phyloP scores from a whole-genome alignment of 92 coral and sea anemone species.

The Siderastrea radians region DNA sequence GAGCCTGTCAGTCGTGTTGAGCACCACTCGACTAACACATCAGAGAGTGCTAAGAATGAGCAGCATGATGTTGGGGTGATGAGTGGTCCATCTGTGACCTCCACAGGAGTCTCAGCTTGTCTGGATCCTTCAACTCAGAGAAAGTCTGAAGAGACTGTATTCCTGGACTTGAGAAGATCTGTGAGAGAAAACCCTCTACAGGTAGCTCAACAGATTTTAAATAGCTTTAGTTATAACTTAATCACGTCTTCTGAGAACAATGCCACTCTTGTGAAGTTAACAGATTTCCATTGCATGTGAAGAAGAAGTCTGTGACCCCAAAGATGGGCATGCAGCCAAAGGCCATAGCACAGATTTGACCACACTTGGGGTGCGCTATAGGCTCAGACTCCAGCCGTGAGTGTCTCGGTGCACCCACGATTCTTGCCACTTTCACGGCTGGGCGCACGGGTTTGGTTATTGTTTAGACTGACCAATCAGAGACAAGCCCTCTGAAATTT shows the following conservation, averaged over 20 bases:
- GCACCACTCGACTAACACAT: background rate
- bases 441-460: too few species aligned
- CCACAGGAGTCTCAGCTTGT: slow-evolving; percentile 32
- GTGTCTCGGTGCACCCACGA: too few species aligned
- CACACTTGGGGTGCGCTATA: too few species aligned
- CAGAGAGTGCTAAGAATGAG: background rate
- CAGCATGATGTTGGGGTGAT: slow-evolving; percentile 35
- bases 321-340: too few species aligned
- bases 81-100: slow-evolving; percentile 30
- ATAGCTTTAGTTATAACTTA: background rate
- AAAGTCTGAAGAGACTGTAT: slow-evolving; percentile 39
- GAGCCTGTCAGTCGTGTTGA: background rate
- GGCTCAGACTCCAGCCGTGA: too few species aligned
- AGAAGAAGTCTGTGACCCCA: too few species aligned
- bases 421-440: too few species aligned
- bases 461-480: too few species aligned
- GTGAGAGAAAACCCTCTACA: background rate
- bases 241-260: background rate
- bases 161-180: slow-evolving; percentile 42
- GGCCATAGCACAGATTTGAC: too few species aligned
- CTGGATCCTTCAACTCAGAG: slow-evolving; percentile 10
- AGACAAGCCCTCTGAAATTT: too few species aligned
- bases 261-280: background rate
- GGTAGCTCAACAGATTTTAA: background rate
- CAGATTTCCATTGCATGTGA: too few species aligned